These are phyloP conservation scores for Gallinago undulata DNA, from an alignment of 2,113 vertebrate species.

Conservation along the genomic window DNA sequence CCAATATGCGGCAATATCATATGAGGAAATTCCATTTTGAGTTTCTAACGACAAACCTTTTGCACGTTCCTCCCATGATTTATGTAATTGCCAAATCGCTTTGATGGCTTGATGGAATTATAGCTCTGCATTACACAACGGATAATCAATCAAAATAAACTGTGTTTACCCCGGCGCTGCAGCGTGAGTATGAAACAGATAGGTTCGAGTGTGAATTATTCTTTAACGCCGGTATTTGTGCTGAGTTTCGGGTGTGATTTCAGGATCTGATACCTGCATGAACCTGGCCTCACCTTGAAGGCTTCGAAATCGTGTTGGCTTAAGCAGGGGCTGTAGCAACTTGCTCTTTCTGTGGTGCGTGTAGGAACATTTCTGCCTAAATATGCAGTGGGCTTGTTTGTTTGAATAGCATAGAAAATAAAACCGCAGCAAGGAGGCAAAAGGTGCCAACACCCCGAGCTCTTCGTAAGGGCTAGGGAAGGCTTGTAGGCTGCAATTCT, in stretches of 20 bases:
- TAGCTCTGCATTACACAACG: constrained; percentile 4
- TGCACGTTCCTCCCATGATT: background rate
- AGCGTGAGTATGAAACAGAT: background rate
- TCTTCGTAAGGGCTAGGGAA: background rate
- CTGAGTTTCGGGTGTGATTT: background rate
- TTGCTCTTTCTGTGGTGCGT: background rate
- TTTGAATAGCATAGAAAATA: background rate
- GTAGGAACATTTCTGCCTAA: constrained; percentile 34
- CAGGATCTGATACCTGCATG: background rate
- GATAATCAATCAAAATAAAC: constrained; percentile 48
- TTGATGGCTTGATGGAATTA: constrained; percentile 41
- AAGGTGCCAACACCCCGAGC: constrained; percentile 17
- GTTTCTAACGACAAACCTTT: background rate
- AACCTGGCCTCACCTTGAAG: constrained; percentile 6
- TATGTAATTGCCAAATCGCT: constrained; percentile 13
- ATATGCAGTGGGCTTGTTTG: constrained; percentile 52
- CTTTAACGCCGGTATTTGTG: fast-evolving
- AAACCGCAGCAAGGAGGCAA: background rate
- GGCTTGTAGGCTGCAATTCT: background rate
- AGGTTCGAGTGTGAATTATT: background rate
- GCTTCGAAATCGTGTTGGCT: background rate
- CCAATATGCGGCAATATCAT: background rate
- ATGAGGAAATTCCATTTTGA: background rate
- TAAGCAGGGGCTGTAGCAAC: constrained; percentile 24
- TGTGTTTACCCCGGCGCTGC: constrained; percentile 23